phyloP scores from a whole-genome alignment of 1,140 invertebrate genomes.

The Heterodera carotae region DNA sequence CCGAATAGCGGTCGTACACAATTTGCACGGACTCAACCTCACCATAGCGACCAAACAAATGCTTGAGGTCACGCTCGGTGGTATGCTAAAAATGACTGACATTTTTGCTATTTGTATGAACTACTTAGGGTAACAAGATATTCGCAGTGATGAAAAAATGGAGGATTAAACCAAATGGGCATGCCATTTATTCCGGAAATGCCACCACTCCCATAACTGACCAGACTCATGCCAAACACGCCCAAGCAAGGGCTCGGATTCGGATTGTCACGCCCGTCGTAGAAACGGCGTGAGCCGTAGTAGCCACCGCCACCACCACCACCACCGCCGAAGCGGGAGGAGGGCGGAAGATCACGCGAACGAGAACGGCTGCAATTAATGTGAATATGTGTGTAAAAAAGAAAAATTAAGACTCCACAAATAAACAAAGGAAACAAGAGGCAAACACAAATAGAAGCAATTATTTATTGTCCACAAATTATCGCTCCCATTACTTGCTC shows the following conservation, averaged over 20 bases:
- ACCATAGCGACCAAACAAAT: slow-evolving; percentile 46
- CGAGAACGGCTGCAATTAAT: slow-evolving; percentile 28
- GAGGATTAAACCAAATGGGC: too few species aligned
- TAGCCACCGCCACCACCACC: slow-evolving; percentile 17
- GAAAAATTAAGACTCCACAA: background rate
- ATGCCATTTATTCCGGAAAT: too few species aligned
- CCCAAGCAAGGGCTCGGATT: slow-evolving; percentile 41
- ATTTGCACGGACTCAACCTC: slow-evolving; percentile 40
- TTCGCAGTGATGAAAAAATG: too few species aligned
- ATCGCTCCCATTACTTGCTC: too few species aligned
- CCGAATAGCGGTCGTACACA: slow-evolving; percentile 69
- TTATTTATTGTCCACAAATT: too few species aligned
- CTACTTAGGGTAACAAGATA: background rate
- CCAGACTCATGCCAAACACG: slow-evolving; percentile 51
- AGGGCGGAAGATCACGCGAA: slow-evolving; percentile 14
- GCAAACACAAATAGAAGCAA: background rate
- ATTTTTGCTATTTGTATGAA: background rate
- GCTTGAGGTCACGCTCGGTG: slow-evolving; percentile 36
- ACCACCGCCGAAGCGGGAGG: slow-evolving; percentile 5
- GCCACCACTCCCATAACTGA: slow-evolving; percentile 17
- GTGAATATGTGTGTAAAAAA: background rate
- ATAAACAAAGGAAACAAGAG: slow-evolving; percentile 13
- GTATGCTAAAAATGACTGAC: slow-evolving; percentile 26
- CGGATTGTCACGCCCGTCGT: slow-evolving; percentile 45
- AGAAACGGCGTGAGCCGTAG: slow-evolving; percentile 13